Evolutionary conservation across 23 tunicate species (phyloP).

Genomic region (Trididemnum miniatum): DNA sequence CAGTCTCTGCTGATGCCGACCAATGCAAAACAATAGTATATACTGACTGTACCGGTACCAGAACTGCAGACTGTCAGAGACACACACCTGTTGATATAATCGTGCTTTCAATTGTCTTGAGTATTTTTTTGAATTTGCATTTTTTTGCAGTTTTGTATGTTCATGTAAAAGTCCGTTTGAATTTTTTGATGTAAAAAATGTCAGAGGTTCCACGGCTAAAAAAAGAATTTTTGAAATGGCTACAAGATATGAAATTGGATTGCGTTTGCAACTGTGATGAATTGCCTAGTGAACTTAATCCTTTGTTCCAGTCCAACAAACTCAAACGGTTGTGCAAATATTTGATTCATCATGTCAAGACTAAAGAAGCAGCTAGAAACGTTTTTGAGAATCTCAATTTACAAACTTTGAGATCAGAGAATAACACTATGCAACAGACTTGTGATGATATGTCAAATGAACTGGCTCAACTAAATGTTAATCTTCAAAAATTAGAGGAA

Average conservation of each 20-base stretch:
- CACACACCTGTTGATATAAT: too few species aligned
- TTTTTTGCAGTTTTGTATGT: too few species aligned
- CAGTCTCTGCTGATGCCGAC: too few species aligned
- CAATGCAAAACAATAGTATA: too few species aligned
- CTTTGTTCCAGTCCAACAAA: background rate
- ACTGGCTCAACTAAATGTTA: background rate
- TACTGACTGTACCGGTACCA: too few species aligned
- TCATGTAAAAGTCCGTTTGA: too few species aligned
- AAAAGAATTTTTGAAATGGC: background rate
- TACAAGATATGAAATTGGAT: background rate
- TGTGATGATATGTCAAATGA: constrained; percentile 1
- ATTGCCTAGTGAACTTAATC: background rate
- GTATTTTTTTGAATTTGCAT: too few species aligned
- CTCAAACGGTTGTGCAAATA: background rate
- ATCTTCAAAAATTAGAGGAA: background rate
- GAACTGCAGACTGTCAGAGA: too few species aligned
- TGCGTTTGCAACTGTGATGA: background rate
- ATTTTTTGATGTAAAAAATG: too few species aligned
- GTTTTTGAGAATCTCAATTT: background rate
- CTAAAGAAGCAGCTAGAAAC: background rate
- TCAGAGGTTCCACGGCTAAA: background rate
- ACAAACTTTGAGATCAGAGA: background rate
- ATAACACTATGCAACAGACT: background rate
- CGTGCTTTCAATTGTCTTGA: too few species aligned
- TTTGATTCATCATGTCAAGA: background rate